phyloP scores from a whole-genome alignment of 2,888 invertebrate species.

The Caenorhabditis imperialis region DNA sequence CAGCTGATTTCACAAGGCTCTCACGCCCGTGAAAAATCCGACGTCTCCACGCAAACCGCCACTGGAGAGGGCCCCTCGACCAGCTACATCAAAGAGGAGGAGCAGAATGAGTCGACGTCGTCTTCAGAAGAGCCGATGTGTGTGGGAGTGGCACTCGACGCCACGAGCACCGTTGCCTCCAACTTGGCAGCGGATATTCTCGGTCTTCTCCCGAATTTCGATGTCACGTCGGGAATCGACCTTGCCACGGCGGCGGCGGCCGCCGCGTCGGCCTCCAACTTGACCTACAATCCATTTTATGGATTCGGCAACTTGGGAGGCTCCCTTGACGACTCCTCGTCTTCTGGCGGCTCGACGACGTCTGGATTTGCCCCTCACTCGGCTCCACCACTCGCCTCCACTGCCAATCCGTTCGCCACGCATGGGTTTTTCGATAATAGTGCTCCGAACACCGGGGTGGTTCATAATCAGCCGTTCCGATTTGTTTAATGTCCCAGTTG shows the following conservation, averaged over 20 bases:
- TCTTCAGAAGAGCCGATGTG: slow-evolving; percentile 39
- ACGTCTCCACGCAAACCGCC: slow-evolving; percentile 46
- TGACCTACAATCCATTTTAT: slow-evolving; percentile 38
- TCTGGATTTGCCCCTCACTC: slow-evolving; percentile 28
- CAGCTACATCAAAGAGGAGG: slow-evolving; percentile 3
- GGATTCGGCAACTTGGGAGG: slow-evolving; percentile 15
- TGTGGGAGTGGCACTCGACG: background rate
- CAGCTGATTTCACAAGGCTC: slow-evolving; percentile 40
- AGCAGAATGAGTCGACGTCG: slow-evolving; percentile 5
- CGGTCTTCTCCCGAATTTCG: slow-evolving; percentile 41
- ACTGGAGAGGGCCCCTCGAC: background rate
- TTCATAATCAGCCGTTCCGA: slow-evolving; percentile 46
- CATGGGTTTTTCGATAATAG: slow-evolving; percentile 41
- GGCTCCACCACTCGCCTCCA: slow-evolving; percentile 26
- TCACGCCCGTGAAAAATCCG: slow-evolving; percentile 22
- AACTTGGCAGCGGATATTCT: slow-evolving; percentile 40
- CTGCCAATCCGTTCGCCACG: slow-evolving; percentile 14
- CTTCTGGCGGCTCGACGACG: slow-evolving; percentile 6
- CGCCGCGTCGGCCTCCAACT: background rate
- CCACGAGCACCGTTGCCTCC: slow-evolving; percentile 1
- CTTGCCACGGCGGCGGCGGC: slow-evolving; percentile 19
- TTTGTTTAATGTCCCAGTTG: slow-evolving; percentile 45
- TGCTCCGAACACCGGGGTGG: slow-evolving; percentile 38
- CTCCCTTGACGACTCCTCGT: slow-evolving; percentile 23
- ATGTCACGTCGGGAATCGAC: slow-evolving; percentile 14